phyloP scores from a whole-genome alignment of 1,140 invertebrate species.

The Macrobrachium nipponense region DNA sequence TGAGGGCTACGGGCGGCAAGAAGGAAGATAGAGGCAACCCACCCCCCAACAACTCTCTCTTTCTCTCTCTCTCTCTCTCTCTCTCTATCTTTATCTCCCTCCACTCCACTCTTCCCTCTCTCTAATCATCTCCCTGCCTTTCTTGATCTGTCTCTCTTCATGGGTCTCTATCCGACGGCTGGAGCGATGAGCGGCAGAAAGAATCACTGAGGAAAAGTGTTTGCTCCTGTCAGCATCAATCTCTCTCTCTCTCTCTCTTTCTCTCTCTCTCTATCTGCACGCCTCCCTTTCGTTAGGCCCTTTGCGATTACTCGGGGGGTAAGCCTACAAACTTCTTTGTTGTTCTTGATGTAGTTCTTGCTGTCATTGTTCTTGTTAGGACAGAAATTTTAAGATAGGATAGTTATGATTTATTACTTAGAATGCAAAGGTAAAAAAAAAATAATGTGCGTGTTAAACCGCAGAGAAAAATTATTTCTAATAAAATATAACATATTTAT shows the following conservation, averaged over 20 bases:
- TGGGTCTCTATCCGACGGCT: background rate
- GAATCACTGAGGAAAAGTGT: too few relatives aligned
- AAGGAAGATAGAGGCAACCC: background rate
- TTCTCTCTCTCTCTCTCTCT: background rate
- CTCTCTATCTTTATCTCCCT: background rate
- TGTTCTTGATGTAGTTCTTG: too few relatives aligned
- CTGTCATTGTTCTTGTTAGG: too few relatives aligned
- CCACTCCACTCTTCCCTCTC: background rate
- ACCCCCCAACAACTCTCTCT: too few relatives aligned
- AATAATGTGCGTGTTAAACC: too few relatives aligned
- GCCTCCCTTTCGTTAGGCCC: background rate
- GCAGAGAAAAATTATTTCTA: too few relatives aligned
- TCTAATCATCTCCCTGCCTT: background rate
- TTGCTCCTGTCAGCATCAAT: background rate
- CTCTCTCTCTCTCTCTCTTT: constrained; percentile 29
- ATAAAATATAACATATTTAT: too few relatives aligned
- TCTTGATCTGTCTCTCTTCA: background rate
- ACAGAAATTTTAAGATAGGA: too few relatives aligned
- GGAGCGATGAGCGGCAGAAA: background rate
- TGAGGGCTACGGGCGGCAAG: too few relatives aligned
- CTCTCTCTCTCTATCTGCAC: constrained; percentile 19
- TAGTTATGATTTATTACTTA: too few relatives aligned
- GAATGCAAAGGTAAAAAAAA: too few relatives aligned
- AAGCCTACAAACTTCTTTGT: too few relatives aligned
- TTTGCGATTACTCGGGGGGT: background rate